A percentile compares a stretch with the other conserved stretches of the same genome.
phyloP scores from a whole-genome alignment of 2,888 invertebrate species.

The Mystacides longicornis region DNA sequence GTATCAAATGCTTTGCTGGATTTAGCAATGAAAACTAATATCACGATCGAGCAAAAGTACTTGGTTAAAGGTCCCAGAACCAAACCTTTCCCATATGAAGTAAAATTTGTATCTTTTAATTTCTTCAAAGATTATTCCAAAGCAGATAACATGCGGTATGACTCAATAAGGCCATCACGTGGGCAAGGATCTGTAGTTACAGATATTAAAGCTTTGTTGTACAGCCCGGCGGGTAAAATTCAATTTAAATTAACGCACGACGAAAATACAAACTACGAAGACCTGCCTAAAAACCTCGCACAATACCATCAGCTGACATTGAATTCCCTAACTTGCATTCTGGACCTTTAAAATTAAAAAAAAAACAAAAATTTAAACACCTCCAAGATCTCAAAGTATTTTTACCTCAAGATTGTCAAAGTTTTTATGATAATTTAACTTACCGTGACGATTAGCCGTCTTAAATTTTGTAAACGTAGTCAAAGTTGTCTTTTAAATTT shows the following conservation, averaged over 20 bases:
- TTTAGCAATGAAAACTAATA: neutral
- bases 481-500: neutral
- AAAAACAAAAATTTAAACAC: neutral
- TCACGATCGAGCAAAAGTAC: neutral
- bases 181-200: no score
- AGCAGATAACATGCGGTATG: neutral
- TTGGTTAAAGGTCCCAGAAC: neutral
- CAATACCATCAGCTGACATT: neutral
- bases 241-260: neutral
- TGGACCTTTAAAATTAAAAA: neutral
- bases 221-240: neutral
- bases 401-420: neutral
- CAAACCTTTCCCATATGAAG: neutral
- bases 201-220: neutral
- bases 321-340: neutral
- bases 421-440: neutral
- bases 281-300: neutral
- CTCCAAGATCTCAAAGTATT: neutral
- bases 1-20: neutral
- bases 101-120: no score
- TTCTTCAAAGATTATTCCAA: neutral
- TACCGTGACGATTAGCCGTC: neutral
- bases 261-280: neutral
- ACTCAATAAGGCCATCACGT: no score
- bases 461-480: neutral